These are phyloP conservation scores for Phorcus lineatus DNA, from an alignment of 2,888 invertebrate species.

Conservation along the genomic window DNA sequence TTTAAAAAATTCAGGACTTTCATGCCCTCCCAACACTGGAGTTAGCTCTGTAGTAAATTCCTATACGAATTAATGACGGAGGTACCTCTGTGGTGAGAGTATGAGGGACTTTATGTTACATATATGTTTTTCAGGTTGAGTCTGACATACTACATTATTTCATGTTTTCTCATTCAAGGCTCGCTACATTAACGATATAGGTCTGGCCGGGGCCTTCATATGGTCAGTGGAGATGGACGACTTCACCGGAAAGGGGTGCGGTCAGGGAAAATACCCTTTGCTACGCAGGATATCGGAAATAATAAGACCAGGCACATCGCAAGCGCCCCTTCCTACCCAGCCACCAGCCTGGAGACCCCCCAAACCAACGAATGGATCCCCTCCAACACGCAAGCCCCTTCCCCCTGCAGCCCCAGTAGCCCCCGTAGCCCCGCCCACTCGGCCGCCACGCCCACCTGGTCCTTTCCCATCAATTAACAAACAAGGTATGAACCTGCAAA, in stretches of 20 bases:
- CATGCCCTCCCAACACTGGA: too few species aligned
- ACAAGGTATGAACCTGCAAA: not conserved
- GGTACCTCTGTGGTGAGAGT: too few species aligned
- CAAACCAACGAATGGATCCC: not conserved
- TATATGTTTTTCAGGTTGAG: too few species aligned
- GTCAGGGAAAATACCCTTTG: constrained; percentile 91
- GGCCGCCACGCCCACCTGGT: not conserved
- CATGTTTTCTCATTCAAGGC: constrained; percentile 35
- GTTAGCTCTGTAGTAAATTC: too few species aligned
- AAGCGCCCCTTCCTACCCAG: not conserved
- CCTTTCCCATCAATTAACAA: not conserved
- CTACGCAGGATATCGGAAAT: constrained; percentile 87
- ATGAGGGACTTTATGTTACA: too few species aligned
- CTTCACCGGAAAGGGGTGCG: constrained; percentile 87
- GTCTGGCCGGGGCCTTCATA: constrained; percentile 91
- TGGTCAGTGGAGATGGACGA: constrained; percentile 98
- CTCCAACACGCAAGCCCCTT: not conserved
- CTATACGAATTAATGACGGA: too few species aligned
- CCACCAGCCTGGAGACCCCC: not conserved
- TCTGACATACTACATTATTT: too few species aligned
- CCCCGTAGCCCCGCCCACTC: not conserved
- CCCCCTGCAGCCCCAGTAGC: too few species aligned
- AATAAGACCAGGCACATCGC: not conserved
- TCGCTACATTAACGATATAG: constrained; percentile 43
- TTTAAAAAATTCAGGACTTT: too few species aligned